phyloP scores from a whole-genome alignment of 2,113 vertebrate genomes.

The Arizona elegans region DNA sequence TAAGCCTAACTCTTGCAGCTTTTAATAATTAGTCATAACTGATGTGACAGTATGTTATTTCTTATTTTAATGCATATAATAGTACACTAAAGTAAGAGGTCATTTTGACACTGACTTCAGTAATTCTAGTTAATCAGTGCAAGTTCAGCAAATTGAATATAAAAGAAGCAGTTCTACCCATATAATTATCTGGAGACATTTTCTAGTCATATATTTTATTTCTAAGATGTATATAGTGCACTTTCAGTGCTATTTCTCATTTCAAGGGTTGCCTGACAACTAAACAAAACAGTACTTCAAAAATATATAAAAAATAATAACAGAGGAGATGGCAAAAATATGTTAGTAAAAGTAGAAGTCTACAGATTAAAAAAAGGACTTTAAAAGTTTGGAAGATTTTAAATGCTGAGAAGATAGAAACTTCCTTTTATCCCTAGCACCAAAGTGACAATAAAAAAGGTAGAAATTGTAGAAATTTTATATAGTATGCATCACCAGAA shows the following conservation, averaged over 20 bases:
- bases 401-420: background rate
- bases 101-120: background rate
- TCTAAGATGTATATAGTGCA: background rate
- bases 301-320: background rate
- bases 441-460: background rate
- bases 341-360: background rate
- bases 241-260: background rate
- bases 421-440: background rate
- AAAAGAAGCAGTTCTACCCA: background rate
- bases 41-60: background rate
- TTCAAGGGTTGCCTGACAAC: background rate
- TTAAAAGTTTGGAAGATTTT: background rate
- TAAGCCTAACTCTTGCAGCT: background rate
- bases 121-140: background rate
- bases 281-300: background rate
- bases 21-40: background rate
- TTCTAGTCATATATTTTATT: background rate
- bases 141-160: background rate
- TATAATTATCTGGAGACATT: background rate
- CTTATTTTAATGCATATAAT: background rate
- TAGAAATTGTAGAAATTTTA: no score
- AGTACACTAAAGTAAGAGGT: background rate
- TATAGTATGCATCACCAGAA: background rate
- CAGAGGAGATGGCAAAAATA: background rate
- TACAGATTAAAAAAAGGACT: background rate